Conservation (phyloP, 2,888 invertebrate genomes). For the Coenonympha arcania region DNA sequence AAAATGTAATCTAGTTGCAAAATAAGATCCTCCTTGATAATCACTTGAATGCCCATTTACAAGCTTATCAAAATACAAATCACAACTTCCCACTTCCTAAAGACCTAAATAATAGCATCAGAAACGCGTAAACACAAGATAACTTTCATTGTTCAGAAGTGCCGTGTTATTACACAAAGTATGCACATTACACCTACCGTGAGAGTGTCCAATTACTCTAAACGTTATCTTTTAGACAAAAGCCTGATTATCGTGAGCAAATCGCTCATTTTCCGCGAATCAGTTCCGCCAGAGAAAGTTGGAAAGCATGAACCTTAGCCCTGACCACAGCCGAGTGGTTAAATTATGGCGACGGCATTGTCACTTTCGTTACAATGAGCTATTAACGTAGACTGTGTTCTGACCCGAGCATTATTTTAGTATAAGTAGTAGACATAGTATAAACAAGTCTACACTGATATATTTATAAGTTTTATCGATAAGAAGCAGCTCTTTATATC, state of each 20-base stretch:
- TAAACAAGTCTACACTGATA: too few relatives aligned
- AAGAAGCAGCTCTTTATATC: too few relatives aligned
- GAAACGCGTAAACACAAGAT: constrained; percentile 17
- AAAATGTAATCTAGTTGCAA: too few relatives aligned
- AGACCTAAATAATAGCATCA: not conserved
- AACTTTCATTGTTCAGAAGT: constrained; percentile 3
- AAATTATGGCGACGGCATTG: not conserved
- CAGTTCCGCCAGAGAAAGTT: constrained; percentile 27
- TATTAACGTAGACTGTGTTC: not conserved
- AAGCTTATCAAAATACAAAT: not conserved
- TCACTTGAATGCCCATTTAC: not conserved
- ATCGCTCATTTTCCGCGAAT: constrained; percentile 21
- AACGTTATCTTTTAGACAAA: constrained; percentile 17
- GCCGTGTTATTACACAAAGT: not conserved
- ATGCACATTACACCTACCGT: constrained; percentile 3
- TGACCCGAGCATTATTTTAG: not conserved
- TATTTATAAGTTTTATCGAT: too few relatives aligned
- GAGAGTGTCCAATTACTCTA: constrained; percentile 8
- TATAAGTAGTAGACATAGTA: not conserved
- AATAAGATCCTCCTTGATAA: too few relatives aligned
- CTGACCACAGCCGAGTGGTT: constrained; percentile 9
- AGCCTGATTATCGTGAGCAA: constrained; percentile 16
- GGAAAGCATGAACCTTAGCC: constrained; percentile 21
- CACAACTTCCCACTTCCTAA: not conserved
- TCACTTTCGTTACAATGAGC: not conserved